phyloP scores from a whole-genome alignment of 2,888 invertebrate genomes.

The Hydropsyche betteni region DNA sequence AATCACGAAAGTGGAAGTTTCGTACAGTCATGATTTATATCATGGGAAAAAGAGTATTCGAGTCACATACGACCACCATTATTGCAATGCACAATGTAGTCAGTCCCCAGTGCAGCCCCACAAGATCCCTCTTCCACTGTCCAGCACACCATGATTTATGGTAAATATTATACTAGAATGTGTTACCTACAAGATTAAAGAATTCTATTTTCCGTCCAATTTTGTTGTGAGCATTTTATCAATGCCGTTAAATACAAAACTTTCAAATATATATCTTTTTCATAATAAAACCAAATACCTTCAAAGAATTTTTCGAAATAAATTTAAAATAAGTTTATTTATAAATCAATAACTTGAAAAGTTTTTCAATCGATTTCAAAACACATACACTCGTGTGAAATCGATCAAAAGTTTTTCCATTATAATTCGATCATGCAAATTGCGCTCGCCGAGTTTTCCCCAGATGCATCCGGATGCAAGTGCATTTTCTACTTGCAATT shows the following conservation, averaged over 20 bases:
- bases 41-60: conserved; percentile 22
- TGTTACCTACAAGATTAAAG: conserved; percentile 51
- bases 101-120: conserved; percentile 1
- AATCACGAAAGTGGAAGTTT: conserved; percentile 8
- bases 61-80: conserved; percentile 46
- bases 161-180: conserved; percentile 49
- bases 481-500: conserved; percentile 4
- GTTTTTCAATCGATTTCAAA: neutral
- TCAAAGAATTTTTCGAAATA: no score
- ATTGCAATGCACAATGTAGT: conserved; percentile 45
- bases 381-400: no score
- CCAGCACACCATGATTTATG: conserved; percentile 50
- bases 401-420: conserved; percentile 8
- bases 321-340: no score
- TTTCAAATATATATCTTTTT: neutral
- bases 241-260: neutral
- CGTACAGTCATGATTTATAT: conserved; percentile 32
- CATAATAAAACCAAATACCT: no score
- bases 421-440: conserved; percentile 28
- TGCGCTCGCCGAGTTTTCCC: neutral
- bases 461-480: conserved; percentile 4
- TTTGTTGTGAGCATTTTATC: conserved; percentile 32
- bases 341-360: no score
- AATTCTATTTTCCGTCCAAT: conserved; percentile 44
- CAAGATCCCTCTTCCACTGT: conserved; percentile 39